phyloP scores from a whole-genome alignment of 2,888 invertebrate genomes.

The Chouioia cunea region DNA sequence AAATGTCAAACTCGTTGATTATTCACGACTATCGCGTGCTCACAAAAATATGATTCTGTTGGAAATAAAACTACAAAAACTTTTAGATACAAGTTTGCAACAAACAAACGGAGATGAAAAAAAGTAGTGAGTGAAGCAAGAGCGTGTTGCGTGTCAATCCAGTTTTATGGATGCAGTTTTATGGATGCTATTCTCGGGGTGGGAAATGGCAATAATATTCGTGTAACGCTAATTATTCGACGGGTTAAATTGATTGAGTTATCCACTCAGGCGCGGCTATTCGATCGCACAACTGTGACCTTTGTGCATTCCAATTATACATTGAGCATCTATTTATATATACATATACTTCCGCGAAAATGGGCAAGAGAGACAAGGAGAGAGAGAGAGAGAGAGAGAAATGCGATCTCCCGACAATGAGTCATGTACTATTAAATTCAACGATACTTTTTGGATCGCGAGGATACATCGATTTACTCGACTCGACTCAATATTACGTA shows the following conservation, averaged over 20 bases:
- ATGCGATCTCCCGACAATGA: constrained; percentile 18
- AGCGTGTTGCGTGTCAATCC: constrained; percentile 28
- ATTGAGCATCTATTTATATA: constrained; percentile 43
- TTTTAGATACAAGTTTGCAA: too few species aligned
- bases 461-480: too few species aligned
- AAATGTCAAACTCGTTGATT: too few species aligned
- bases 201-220: constrained; percentile 41
- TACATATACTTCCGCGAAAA: neutral
- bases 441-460: neutral
- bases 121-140: too few species aligned
- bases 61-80: too few species aligned
- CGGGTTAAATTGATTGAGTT: constrained; percentile 46
- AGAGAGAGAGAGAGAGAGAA: constrained; percentile 10
- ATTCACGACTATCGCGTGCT: too few species aligned
- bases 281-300: constrained; percentile 41
- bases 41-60: too few species aligned
- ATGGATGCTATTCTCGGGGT: constrained; percentile 26
- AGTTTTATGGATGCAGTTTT: constrained; percentile 11
- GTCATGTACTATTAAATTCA: neutral
- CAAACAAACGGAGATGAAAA: too few species aligned
- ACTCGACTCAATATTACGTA: too few species aligned
- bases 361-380: neutral
- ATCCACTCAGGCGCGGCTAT: constrained; percentile 18
- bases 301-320: constrained; percentile 37
- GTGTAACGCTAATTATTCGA: constrained; percentile 47